Base-by-base conservation (phyloP, 2,113 vertebrate genomes). In the Struthidea cinerea region DNA sequence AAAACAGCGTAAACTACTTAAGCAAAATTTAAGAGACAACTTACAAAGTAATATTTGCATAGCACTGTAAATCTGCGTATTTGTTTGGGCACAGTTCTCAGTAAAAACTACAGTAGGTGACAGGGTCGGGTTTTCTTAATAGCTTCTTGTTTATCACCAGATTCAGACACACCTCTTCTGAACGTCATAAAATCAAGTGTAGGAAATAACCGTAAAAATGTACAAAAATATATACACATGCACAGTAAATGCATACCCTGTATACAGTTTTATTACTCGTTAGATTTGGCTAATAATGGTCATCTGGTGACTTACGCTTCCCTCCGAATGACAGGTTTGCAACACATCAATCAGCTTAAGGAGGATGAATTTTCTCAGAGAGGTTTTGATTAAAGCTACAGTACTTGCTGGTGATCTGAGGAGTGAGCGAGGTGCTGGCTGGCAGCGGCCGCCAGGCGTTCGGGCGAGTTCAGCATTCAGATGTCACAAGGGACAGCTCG, bases 221-320 rank as follows among this genome's bases (percentile, higher is more conserved):
- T 97, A 98, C 97, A 98, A 98, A 97, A 96, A 98, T 92, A 95
- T 96, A 94, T 96, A 88, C 63, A 96, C 91, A 56, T 94, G 85
- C 60, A 90, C 63, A 92, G 84, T 82, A 96, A 89, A 96, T 37
- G 87, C n/a, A 68, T 93, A 97, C 97, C 97, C 98, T 97, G 97
- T 96, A 84, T 89, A 88, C 56, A 92, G 84, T 13, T 64, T 89
- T 65, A 76, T 95, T 93, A 87, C 91, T 90, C 4, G 0, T 73
- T 53, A 93, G 74, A 82, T 93, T 92, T 57, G 96, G 91, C 96
- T 88, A 32, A 27, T 33, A 46, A 81, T 13, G 53, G 76, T 53
- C 57, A 49, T 50, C 64, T 32, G 71, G 93, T 67, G 73, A 53
- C 74, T 75, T 30, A 60, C 30, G 3, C 63, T 55, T 55, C 81